Conservation (phyloP, 2,113 vertebrate genomes). For the Bos indicus region DNA sequence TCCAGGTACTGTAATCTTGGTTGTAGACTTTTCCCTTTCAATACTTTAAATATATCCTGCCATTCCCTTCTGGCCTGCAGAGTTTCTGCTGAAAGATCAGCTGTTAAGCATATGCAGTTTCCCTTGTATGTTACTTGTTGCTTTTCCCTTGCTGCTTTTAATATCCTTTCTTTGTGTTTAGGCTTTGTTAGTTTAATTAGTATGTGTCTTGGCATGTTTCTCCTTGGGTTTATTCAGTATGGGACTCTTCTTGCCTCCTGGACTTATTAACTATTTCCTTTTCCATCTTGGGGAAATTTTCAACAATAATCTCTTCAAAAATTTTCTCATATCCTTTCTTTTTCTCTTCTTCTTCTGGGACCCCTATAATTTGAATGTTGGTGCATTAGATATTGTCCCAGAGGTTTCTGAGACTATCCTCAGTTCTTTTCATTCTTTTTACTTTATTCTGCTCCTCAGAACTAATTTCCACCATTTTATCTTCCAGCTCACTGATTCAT, state of each 20-base stretch:
- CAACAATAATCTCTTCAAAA: not conserved
- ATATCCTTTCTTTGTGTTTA: not conserved
- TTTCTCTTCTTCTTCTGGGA: not conserved
- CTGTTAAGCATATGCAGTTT: not conserved
- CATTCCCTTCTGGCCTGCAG: not conserved
- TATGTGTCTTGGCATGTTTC: not conserved
- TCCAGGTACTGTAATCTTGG: not conserved
- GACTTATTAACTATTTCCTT: not conserved
- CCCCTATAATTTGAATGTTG: not conserved
- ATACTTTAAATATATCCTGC: not conserved
- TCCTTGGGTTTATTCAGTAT: not conserved
- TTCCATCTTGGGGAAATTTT: not conserved
- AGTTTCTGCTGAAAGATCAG: not conserved
- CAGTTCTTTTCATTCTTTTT: not conserved
- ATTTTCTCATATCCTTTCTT: not conserved
- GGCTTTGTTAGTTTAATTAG: not conserved
- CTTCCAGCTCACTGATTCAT: not conserved
- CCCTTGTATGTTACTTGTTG: not conserved
- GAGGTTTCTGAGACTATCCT: not conserved
- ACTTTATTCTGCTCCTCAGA: not conserved
- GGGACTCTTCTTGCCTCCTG: not conserved
- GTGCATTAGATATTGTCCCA: not conserved
- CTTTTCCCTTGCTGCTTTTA: not conserved
- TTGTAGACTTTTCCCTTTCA: not conserved
- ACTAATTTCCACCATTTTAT: not conserved